Base-by-base conservation (phyloP, 2,888 invertebrate species). In the Temnothorax unifasciatus region DNA sequence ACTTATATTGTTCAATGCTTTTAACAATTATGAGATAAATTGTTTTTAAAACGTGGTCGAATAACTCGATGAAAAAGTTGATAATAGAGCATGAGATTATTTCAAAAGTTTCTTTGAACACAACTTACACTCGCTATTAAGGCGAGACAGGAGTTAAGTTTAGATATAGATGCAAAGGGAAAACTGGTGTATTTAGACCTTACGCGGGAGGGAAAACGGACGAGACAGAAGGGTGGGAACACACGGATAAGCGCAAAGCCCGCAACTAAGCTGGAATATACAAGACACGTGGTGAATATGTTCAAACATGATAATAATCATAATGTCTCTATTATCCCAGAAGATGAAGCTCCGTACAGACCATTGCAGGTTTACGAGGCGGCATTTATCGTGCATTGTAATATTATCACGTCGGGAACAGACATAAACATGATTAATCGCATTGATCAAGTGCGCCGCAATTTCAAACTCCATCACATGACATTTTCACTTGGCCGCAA, bases 271-370 rank as follows among this genome's bases (percentile, higher is more conserved):
- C 76, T 76, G 38, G 68, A 76, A 76, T 76, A 76, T 52, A 76
- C 76, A 52, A 76, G 76, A 76, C 76, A 66, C 66, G n/a, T 68
- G 76, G 76, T 25, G 68, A 76, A 52, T 41, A 68, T 76, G 68
- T 76, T 77, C 77, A 68, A 68, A 77, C 68, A 77, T 68, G 68
- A 77, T 77, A 77, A 77, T 77, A 77, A 77, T 77, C 68, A 68
- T 77, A 68, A 77, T 68, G 41, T 77, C 68, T 54, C 68, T 77
- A 77, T 77, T 77, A 77, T 77, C 41, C 77, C 8, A 54, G 52
- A 66, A 76, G 52, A 76, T 76, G 38, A 76, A 68, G 68, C 77
- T 54, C 52, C n/a, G 38, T 54, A 44, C 52, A 54, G 77, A 52
- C 68, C 68, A 77, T 41, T 68, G 54, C 25, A 54, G 64, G 50